Conservation (phyloP, 1,140 invertebrate genomes). For the Drosophila pseudoobscura region DNA sequence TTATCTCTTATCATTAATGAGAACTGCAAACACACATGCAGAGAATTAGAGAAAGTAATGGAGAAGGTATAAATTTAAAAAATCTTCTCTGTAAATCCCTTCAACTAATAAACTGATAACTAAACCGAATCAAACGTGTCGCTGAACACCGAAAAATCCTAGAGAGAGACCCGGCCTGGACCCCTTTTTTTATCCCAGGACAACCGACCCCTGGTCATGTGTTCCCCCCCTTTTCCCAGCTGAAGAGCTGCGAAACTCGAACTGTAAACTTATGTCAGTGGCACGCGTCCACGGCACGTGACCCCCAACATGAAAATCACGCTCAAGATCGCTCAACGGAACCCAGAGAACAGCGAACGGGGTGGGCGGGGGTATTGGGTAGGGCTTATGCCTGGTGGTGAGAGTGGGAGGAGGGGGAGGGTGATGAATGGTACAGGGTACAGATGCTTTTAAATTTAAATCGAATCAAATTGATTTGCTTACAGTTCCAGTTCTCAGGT, state of each 20-base stretch:
- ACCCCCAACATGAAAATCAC: constrained; percentile 78
- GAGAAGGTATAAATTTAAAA: not conserved
- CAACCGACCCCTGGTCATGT: constrained; percentile 18
- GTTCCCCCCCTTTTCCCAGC: constrained; percentile 16
- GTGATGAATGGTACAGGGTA: constrained; percentile 23
- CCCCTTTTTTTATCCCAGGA: constrained; percentile 32
- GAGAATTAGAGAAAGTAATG: constrained; percentile 15
- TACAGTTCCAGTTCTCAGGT: constrained; percentile 48
- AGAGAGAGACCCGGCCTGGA: constrained; percentile 13
- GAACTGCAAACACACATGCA: constrained; percentile 10
- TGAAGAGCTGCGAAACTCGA: constrained; percentile 37
- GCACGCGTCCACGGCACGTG: constrained; percentile 73
- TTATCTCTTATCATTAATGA: constrained; percentile 36
- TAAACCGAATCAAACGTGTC: constrained; percentile 70
- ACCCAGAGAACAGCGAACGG: not conserved
- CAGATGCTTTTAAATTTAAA: constrained; percentile 82
- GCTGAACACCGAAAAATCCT: constrained; percentile 44
- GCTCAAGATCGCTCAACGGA: constrained; percentile 60
- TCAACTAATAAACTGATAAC: constrained; percentile 77
- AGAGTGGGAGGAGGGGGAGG: not conserved
- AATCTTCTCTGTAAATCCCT: constrained; percentile 19
- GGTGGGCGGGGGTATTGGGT: constrained; percentile 6
- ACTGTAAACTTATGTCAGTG: constrained; percentile 77
- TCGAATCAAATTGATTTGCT: constrained; percentile 81
- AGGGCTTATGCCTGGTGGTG: not conserved